Evolutionary conservation across 2,888 invertebrate genomes (phyloP), one percentile per base, ranked within the genome.

Genomic region (Lochmaea capreae): DNA sequence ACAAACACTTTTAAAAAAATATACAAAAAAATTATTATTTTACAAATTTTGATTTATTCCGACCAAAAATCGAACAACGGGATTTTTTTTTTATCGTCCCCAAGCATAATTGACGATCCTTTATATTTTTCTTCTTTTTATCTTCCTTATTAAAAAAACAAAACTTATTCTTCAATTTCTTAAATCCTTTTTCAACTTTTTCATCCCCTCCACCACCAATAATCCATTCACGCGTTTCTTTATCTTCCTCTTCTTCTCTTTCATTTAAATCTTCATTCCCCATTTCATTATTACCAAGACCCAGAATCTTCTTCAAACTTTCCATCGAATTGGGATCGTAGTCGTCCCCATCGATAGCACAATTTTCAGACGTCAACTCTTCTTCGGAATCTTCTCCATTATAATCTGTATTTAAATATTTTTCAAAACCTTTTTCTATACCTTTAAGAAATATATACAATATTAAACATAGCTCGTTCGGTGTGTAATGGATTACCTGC

Each of bases 391-490:
- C 49, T 16, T 65, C 70, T 71, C 83, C 82, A 73, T 82, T 72
- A 52, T 79, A 81, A 61, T 82, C 76, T n/a, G 77, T 54, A 76
- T 84, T 82, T 52, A 83, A 77, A 77, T 82, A 84, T 65, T 81
- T 81, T 72, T 83, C 83, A 67, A 83, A 84, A 33, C 84, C 85
- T 59, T 82, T 81, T 69, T 85, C 85, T 14, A 85, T 84, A 14
- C 68, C 68, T 68, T 68, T 2, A 59, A 42, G 12, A 46, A 46
- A 26, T 10, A 11, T 18, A 9, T 10, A 9, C 18, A 1, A 6
- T 49, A n/a, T 6, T 49, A n/a, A 49, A 33, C 3, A 8, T 33
- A 8, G 6, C 33, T 33, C 33, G 33, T 33, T 8, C 8, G 8
- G 33, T 33, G 33, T 33, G 1, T 1, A 52, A n/a, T 16, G n/a